Evolutionary conservation across 2,113 vertebrate species (phyloP).

Genomic region (Delphinapterus leucas): DNA sequence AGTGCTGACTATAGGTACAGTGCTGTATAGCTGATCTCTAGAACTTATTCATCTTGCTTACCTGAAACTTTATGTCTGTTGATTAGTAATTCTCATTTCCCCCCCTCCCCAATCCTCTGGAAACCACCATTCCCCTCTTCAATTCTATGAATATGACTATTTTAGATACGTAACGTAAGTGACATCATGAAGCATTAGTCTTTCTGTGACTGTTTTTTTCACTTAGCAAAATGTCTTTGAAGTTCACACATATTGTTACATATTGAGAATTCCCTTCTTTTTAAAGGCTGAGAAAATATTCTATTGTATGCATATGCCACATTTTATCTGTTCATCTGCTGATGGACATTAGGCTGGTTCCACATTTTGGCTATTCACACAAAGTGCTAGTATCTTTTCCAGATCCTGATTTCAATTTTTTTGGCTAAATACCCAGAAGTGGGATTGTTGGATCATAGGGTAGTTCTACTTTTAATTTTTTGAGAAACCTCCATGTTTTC

Average conservation of each 20-base stretch:
- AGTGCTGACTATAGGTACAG: not conserved
- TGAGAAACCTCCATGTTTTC: not conserved
- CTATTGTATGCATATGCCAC: not conserved
- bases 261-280: not conserved
- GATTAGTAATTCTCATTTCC: not conserved
- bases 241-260: not conserved
- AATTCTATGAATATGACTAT: not conserved
- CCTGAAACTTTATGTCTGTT: not conserved
- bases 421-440: not conserved
- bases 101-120: not conserved
- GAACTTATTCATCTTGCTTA: not conserved
- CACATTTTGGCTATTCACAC: not conserved
- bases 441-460: not conserved
- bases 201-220: not conserved
- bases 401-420: not conserved
- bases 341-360: not conserved
- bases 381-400: not conserved
- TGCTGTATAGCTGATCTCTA: not conserved
- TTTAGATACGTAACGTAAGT: not conserved
- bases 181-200: not conserved
- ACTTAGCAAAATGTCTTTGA: not conserved
- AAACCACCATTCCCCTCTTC: not conserved
- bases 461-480: not conserved
- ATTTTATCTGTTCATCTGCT: not conserved
- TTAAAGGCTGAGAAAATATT: not conserved